Conservation (phyloP, 2,888 invertebrate genomes). For the Macrophya alboannulata region DNA sequence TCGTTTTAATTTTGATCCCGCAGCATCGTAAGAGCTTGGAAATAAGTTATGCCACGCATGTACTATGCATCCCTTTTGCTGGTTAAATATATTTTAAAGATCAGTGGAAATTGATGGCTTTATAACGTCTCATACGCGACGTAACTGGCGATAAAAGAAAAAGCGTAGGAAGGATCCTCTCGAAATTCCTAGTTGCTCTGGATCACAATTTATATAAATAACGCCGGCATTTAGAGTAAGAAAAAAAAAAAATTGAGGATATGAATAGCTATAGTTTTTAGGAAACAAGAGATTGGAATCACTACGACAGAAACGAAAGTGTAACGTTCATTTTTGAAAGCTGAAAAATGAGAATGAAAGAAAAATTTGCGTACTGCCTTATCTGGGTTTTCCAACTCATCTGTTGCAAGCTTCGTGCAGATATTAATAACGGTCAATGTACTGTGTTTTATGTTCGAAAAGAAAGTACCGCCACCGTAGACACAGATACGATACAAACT, state of each 20-base stretch:
- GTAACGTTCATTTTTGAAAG: constrained; percentile 2
- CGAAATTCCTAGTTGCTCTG: background rate
- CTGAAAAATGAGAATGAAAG: constrained; percentile 3
- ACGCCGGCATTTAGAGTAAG: background rate
- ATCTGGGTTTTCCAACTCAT: constrained; percentile 32
- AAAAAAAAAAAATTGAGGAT: background rate
- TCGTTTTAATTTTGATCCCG: constrained; percentile 5
- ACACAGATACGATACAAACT: background rate
- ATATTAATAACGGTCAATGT: constrained; percentile 36
- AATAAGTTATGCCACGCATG: background rate
- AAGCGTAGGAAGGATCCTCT: background rate
- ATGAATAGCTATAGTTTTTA: background rate
- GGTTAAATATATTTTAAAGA: background rate
- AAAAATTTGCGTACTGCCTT: constrained; percentile 15
- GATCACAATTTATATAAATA: background rate
- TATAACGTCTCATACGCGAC: background rate
- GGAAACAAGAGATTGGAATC: background rate
- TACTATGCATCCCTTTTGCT: background rate
- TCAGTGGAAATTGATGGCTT: background rate
- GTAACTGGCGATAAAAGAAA: background rate
- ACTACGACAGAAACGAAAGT: background rate
- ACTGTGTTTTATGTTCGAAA: constrained; percentile 17
- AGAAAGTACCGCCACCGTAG: constrained; percentile 19
- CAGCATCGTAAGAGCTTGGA: background rate
- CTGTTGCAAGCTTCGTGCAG: constrained; percentile 26